These are phyloP conservation scores for Alethe diademata DNA, from an alignment of 2,113 vertebrate genomes.

Conservation along the genomic window DNA sequence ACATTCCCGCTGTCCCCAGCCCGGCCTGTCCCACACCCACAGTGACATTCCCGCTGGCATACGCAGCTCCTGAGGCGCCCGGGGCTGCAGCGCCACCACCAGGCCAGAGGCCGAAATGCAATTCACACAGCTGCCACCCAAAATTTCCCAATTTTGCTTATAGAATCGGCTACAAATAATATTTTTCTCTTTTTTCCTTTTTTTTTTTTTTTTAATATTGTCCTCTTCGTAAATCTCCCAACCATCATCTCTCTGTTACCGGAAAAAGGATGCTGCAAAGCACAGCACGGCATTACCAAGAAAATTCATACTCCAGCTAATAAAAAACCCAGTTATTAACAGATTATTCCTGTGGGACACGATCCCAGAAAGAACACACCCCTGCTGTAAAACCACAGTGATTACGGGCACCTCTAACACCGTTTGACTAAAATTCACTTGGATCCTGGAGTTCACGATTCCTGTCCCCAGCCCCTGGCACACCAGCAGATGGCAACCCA, in stretches of 20 bases:
- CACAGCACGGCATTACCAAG: neutral
- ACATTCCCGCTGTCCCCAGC: no score
- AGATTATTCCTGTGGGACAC: neutral
- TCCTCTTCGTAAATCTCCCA: neutral
- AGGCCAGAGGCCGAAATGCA: neutral
- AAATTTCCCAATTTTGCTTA: accelerated
- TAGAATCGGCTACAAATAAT: neutral
- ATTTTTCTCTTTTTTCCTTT: accelerated
- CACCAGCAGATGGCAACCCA: conserved; percentile 48
- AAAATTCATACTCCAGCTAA: neutral
- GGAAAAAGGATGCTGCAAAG: neutral
- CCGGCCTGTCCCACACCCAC: neutral
- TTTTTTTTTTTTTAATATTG: neutral
- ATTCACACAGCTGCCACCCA: neutral
- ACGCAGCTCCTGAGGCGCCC: accelerated
- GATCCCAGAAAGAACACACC: neutral
- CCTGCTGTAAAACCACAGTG: neutral
- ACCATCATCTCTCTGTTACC: neutral
- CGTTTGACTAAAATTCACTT: accelerated
- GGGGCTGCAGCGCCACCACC: conserved; percentile 18
- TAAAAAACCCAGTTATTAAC: neutral
- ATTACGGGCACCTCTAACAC: neutral
- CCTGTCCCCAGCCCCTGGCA: neutral
- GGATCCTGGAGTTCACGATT: no score
- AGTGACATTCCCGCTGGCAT: accelerated